Evolutionary conservation across 35 echinoderm and acorn worm species (phyloP).

Genomic region (Ptychodera flava): DNA sequence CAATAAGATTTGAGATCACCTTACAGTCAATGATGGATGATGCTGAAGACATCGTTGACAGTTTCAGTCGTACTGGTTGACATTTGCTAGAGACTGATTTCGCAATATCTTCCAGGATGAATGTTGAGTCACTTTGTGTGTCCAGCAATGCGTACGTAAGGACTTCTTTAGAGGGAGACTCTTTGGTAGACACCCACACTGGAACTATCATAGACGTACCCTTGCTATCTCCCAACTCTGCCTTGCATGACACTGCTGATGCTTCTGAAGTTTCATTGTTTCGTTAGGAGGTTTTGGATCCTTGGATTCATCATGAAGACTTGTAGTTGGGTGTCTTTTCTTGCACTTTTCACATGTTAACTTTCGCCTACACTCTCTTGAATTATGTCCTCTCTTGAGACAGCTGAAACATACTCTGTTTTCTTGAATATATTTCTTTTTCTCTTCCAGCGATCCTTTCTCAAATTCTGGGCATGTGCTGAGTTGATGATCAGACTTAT

Average conservation of each 20-base stretch:
- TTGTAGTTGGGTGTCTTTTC: conserved; percentile 35
- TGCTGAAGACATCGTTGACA: too few species aligned
- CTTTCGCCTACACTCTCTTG: conserved; percentile 41
- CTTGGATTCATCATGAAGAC: conserved; percentile 46
- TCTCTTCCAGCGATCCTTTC: conserved; percentile 19
- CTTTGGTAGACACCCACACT: conserved; percentile 47
- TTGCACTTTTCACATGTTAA: conserved; percentile 46
- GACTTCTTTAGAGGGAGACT: conserved; percentile 29
- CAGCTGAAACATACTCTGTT: conserved; percentile 54
- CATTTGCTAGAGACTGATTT: too few species aligned
- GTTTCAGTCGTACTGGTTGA: too few species aligned
- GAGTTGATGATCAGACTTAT: conserved; percentile 30
- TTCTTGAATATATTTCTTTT: conserved; percentile 45
- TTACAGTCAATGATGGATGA: too few species aligned
- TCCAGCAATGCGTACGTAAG: conserved; percentile 56
- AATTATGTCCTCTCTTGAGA: conserved; percentile 44
- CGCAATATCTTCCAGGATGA: conserved; percentile 46
- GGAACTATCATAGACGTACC: neutral
- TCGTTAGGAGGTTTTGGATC: neutral
- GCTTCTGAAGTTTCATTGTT: neutral
- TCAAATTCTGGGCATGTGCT: conserved; percentile 37
- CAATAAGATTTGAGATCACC: conserved; percentile 5
- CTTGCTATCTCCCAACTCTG: neutral
- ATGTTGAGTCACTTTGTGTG: conserved; percentile 59
- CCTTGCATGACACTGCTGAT: conserved; percentile 12